These are phyloP conservation scores for Microctonus hyperodae DNA, from an alignment of 2,888 invertebrate species.

Conservation along the genomic window DNA sequence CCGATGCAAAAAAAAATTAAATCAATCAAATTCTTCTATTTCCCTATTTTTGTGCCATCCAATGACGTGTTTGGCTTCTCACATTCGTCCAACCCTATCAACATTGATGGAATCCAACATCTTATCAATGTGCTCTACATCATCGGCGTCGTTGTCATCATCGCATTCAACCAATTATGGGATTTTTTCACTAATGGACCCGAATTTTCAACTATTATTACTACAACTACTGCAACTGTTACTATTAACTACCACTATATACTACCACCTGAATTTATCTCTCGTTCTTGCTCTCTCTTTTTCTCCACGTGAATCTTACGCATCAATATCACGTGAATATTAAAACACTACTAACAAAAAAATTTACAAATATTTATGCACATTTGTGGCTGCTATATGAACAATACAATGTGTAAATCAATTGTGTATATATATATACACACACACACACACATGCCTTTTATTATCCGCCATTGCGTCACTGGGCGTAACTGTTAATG, in stretches of 20 bases:
- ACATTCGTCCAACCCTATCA: conserved; percentile 28
- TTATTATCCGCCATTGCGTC: neutral
- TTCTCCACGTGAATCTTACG: conserved; percentile 6
- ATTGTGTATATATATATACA: neutral
- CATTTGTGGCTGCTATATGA: neutral
- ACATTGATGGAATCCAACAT: conserved; percentile 28
- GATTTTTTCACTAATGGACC: conserved; percentile 25
- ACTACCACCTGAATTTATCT: conserved; percentile 15
- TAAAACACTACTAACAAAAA: neutral
- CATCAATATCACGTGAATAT: neutral
- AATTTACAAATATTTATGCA: neutral
- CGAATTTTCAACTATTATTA: conserved; percentile 10
- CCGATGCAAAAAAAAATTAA: conserved; percentile 38
- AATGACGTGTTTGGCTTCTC: conserved; percentile 36
- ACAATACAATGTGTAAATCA: conserved; percentile 4
- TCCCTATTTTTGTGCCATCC: conserved; percentile 60
- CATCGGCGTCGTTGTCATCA: conserved; percentile 36
- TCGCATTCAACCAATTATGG: conserved; percentile 21
- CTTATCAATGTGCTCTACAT: conserved; percentile 37
- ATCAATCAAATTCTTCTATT: conserved; percentile 63
- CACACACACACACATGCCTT: neutral
- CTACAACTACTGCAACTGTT: conserved; percentile 8
- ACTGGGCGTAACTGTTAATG: neutral
- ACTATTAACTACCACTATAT: neutral
- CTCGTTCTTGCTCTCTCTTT: conserved; percentile 28